These are phyloP conservation scores for Oceanodroma tethys DNA, from an alignment of 2,113 vertebrate genomes.

Conservation along the genomic window DNA sequence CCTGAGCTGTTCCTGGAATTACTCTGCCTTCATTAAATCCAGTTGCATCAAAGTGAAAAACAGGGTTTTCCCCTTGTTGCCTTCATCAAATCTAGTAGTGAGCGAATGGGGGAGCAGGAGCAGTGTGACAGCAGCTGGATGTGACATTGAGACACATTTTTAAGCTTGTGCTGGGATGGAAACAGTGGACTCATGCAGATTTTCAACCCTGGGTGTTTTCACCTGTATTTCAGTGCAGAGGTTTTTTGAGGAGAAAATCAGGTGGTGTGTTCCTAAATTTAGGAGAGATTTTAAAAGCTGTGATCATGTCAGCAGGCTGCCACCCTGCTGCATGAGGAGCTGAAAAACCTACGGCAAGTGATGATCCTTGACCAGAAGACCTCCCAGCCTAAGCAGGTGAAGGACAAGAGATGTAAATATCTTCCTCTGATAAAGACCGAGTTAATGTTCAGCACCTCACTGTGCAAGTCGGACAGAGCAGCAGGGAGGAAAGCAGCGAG, in stretches of 20 bases:
- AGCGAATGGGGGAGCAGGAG: neutral
- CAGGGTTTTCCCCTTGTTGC: neutral
- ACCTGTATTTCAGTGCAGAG: neutral
- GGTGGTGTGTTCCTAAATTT: neutral
- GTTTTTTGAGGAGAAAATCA: neutral
- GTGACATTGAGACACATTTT: neutral
- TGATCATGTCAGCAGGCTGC: neutral
- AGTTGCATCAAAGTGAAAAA: neutral
- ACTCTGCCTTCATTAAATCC: neutral
- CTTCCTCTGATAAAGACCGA: neutral
- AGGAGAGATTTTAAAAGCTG: neutral
- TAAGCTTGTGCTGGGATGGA: neutral
- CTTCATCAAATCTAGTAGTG: neutral
- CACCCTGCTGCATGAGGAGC: rapidly evolving
- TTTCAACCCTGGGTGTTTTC: rapidly evolving
- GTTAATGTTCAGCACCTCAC: rapidly evolving
- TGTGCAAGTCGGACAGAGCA: neutral
- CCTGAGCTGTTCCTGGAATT: neutral
- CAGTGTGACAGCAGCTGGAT: neutral
- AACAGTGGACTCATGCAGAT: neutral
- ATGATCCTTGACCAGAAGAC: neutral
- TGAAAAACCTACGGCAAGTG: neutral
- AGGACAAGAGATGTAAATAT: neutral
- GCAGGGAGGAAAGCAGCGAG: neutral
- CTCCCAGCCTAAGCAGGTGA: neutral